Percentiles rank a stretch among this genome's conserved stretches.
These are phyloP conservation scores for Pemphredon lugubris DNA, from an alignment of 2,888 invertebrate genomes.

Conservation along the genomic window DNA sequence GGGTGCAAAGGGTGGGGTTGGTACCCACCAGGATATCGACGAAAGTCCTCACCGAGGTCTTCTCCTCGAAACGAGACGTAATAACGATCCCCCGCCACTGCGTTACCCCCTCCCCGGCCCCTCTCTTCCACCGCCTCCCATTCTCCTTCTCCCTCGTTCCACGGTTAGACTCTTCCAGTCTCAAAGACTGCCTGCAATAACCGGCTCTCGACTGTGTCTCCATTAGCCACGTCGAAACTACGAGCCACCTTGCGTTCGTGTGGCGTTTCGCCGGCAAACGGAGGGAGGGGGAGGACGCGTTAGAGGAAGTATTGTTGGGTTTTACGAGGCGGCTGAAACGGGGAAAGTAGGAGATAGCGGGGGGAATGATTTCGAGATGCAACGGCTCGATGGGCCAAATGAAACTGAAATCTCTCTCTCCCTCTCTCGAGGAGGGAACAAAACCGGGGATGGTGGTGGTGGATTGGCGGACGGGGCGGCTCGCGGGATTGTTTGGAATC, in stretches of 20 bases:
- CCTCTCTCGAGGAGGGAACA: neutral
- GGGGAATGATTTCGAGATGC: slow-evolving; percentile 27
- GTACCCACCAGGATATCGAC: slow-evolving; percentile 59
- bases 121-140: slow-evolving; percentile 7
- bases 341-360: slow-evolving; percentile 18
- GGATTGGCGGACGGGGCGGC: no score
- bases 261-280: slow-evolving; percentile 12
- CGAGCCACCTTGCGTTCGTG: slow-evolving; percentile 23
- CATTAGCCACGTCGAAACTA: slow-evolving; percentile 38
- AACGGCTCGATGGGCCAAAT: slow-evolving; percentile 8
- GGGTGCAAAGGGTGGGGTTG: slow-evolving; percentile 15
- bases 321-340: slow-evolving; percentile 17
- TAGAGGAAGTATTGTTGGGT: slow-evolving; percentile 15
- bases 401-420: slow-evolving; percentile 5
- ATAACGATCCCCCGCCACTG: slow-evolving; percentile 55
- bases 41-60: slow-evolving; percentile 52
- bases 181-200: slow-evolving; percentile 48
- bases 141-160: neutral
- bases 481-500: no score
- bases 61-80: slow-evolving; percentile 56
- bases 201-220: slow-evolving; percentile 51
- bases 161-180: slow-evolving; percentile 3
- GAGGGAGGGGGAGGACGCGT: slow-evolving; percentile 14
- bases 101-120: slow-evolving; percentile 6
- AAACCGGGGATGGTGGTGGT: no score